phyloP scores from a whole-genome alignment of 2,888 invertebrate genomes.

The Megastigmus dorsalis region DNA sequence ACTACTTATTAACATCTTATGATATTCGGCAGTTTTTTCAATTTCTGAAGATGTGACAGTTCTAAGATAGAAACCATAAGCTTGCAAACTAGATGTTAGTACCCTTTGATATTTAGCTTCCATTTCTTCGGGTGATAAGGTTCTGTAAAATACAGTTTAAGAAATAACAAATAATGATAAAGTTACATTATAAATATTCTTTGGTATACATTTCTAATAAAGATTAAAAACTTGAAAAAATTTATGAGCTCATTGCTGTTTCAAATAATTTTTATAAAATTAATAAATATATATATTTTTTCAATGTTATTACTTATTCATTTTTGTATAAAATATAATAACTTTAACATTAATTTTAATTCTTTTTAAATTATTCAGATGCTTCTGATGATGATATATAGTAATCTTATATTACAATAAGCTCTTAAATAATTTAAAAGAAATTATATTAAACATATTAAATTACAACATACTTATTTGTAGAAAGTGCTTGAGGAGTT shows the following conservation, averaged over 20 bases:
- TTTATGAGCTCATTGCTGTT: not conserved
- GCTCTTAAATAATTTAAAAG: not conserved
- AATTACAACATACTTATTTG: conserved; percentile 73
- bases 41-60: conserved; percentile 76
- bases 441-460: conserved; percentile 1
- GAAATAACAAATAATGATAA: conserved; percentile 9
- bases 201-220: no score
- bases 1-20: conserved; percentile 77
- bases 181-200: not conserved
- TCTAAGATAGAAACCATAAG: conserved; percentile 79
- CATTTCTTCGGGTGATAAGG: conserved; percentile 79
- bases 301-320: no score
- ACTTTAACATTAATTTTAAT: not conserved
- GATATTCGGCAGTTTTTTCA: conserved; percentile 76
- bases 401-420: not conserved
- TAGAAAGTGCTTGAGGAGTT: conserved; percentile 77
- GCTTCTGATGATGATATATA: no score
- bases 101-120: conserved; percentile 82
- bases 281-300: not conserved
- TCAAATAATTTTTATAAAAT: not conserved
- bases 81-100: conserved; percentile 80
- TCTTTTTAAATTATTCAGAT: no score
- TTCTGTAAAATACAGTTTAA: conserved; percentile 68
- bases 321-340: not conserved
- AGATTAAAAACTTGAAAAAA: no score